Evolutionary conservation across 1,140 invertebrate species (phyloP), one percentile per base, ranked within the genome.

Genomic region (Diachasma alloeum): DNA sequence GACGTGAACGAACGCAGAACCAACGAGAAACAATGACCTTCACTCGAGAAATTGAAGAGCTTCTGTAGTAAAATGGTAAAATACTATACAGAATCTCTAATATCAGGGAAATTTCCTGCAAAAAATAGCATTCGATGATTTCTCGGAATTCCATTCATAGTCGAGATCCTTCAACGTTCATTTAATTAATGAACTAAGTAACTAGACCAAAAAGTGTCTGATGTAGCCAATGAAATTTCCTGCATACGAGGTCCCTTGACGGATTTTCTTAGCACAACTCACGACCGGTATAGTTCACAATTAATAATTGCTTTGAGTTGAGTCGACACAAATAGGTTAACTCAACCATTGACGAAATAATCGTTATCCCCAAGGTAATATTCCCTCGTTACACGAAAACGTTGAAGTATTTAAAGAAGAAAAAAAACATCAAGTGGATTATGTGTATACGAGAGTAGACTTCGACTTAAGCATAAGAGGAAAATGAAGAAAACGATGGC

Each of bases 401-500:
- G 39, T 42, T 6, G n/a, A 36, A 68, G 31, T 68, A 68, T 37
- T 36, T 37, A 37, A 68, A 68, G 36, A 67, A 67, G 10, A 68
- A 68, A 37, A 37, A 68, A 9, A 37, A 13, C 2, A 68, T n/a
- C 15, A 31, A 31, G 24, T 31, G 48, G n/a, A 53, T 53, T 53
- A 19, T 31, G 19, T 63, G 59, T 31, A 31, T 39, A 68, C 15
- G 17, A 68, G 31, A 37, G 36, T 36, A 68, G 66, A 37, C 5
- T 5, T 24, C n/a, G 17, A 19, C 66, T 13, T 37, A 39, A 68
- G 66, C 39, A 68, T 68, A 68, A 68, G 26, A 68, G 26, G 66
- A 68, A 68, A 68, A 71, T 70, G 37, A 26, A 71, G 19, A 48
- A 71, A 48, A 71, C 39, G 68, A 71, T 22, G 66, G 66, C 36